A percentile compares a stretch with the other conserved stretches of the same genome.
Conservation (phyloP, 2,797 vertebrate species). For the Sphenopsis melanotis region DNA sequence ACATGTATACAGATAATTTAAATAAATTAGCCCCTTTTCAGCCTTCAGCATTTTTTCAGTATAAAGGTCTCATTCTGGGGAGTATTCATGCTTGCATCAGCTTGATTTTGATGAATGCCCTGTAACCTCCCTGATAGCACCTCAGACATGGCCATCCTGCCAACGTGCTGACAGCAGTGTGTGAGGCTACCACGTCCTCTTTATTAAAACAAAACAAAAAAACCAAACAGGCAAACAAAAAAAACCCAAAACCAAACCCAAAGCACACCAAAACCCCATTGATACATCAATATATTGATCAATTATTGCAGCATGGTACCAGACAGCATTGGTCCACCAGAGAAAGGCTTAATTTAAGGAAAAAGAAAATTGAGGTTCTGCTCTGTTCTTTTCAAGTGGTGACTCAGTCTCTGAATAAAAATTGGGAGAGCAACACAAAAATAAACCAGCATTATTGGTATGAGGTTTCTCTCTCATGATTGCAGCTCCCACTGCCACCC, state of each 20-base stretch:
- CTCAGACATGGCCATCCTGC: constrained; percentile 54
- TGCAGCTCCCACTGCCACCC: not conserved
- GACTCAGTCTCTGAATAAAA: not conserved
- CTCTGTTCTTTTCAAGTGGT: not conserved
- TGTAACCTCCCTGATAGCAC: constrained; percentile 63
- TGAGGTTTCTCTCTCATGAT: not conserved
- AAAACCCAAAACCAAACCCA: not conserved
- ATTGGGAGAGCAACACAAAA: not conserved
- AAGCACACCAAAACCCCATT: not conserved
- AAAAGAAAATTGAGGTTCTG: not conserved
- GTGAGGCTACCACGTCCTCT: not conserved
- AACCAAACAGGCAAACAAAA: fast-evolving
- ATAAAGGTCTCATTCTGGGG: constrained; percentile 67
- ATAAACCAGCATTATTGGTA: not conserved
- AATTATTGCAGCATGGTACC: not conserved
- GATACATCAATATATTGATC: not conserved
- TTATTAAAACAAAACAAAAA: not conserved
- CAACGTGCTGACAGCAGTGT: not conserved
- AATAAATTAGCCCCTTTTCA: constrained; percentile 75
- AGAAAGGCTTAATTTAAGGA: not conserved
- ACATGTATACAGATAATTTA: constrained; percentile 74
- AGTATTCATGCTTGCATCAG: constrained; percentile 71
- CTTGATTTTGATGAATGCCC: constrained; percentile 74
- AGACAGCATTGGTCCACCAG: not conserved
- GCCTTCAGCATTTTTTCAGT: constrained; percentile 73